phyloP scores from a whole-genome alignment of 2,113 vertebrate genomes.

The Parus major region DNA sequence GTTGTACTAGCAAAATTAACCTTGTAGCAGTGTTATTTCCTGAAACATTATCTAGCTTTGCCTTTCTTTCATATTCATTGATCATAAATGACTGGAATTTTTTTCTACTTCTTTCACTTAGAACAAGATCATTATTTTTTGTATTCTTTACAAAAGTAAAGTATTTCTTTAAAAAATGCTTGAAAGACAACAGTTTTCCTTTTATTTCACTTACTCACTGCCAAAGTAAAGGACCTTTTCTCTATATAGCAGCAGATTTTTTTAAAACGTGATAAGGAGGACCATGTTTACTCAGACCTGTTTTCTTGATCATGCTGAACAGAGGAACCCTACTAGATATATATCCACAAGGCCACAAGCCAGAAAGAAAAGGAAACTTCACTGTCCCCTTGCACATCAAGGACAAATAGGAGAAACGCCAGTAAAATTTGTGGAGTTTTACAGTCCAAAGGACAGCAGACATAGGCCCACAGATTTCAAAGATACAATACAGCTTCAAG shows the following conservation, averaged over 20 bases:
- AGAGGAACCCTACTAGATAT: background rate
- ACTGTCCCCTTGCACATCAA: background rate
- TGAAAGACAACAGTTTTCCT: background rate
- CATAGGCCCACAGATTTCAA: background rate
- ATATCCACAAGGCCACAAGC: background rate
- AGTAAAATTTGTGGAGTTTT: background rate
- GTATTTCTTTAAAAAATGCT: background rate
- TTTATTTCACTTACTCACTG: background rate
- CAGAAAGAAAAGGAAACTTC: background rate
- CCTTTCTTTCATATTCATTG: conserved; percentile 65
- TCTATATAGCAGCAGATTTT: background rate
- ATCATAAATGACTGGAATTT: conserved; percentile 58
- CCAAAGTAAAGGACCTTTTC: background rate
- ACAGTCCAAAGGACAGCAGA: background rate
- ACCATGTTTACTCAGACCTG: background rate
- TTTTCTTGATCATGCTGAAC: background rate
- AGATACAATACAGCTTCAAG: background rate
- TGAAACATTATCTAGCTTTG: conserved; percentile 61
- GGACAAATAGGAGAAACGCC: background rate
- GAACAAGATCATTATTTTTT: conserved; percentile 26
- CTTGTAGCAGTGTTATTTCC: conserved; percentile 72
- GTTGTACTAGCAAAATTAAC: conserved; percentile 75
- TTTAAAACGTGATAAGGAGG: background rate
- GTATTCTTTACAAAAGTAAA: too few relatives aligned
- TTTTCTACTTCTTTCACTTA: background rate